Evolutionary conservation across 1,140 invertebrate species (phyloP).

Genomic region (Saccostrea glomerata): DNA sequence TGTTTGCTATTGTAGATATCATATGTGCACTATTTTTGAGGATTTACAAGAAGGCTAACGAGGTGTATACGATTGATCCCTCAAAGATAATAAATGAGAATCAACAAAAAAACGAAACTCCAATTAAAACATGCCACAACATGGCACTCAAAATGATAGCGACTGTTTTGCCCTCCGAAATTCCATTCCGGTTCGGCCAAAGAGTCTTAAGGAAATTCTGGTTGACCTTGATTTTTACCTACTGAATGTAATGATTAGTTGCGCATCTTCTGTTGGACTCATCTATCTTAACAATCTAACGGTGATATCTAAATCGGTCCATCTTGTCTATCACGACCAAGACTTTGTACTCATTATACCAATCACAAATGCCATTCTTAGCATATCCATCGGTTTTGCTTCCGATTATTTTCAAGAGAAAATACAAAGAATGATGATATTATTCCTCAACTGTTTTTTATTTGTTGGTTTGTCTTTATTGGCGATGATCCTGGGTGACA

Average conservation of each 20-base stretch:
- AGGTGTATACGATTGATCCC: conserved; percentile 14
- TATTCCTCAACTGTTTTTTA: conserved; percentile 37
- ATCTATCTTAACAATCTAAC: conserved; percentile 57
- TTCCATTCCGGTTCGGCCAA: not conserved
- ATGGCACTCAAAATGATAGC: not conserved
- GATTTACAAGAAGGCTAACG: conserved; percentile 21
- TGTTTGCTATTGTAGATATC: conserved; percentile 57
- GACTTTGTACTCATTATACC: conserved; percentile 57
- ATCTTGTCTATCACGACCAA: conserved; percentile 49
- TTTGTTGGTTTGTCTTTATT: conserved; percentile 29
- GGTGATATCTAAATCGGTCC: conserved; percentile 48
- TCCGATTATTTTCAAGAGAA: conserved; percentile 58
- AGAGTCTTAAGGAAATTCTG: conserved; percentile 24
- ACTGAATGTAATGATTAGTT: conserved; percentile 57
- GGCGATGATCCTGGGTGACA: conserved; percentile 44
- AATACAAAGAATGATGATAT: conserved; percentile 57
- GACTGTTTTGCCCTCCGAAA: not conserved
- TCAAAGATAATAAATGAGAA: conserved; percentile 12
- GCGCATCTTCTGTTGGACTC: conserved; percentile 51
- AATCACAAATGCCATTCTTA: conserved; percentile 53
- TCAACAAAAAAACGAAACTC: not conserved
- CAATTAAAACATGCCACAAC: not conserved
- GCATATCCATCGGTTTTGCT: conserved; percentile 54
- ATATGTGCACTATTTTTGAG: conserved; percentile 59
- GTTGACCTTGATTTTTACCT: conserved; percentile 52